Evolutionary conservation across 1,140 invertebrate species (phyloP), one percentile per base, ranked within the genome.

Genomic region (Panagrolaimus sp.): DNA sequence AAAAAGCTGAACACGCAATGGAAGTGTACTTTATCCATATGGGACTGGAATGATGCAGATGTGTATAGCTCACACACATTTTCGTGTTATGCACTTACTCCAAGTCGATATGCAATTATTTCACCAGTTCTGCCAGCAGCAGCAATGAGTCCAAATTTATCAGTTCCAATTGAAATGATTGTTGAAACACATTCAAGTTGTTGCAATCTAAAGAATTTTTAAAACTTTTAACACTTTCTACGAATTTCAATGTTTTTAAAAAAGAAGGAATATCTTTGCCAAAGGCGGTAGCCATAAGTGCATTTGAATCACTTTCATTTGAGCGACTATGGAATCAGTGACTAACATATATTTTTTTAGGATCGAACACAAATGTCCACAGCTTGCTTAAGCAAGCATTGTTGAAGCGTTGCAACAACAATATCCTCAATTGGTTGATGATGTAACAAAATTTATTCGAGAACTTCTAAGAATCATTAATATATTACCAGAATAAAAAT

Each of bases 401-500:
- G 63, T 79, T 25, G 69, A 48, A 11, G 31, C 51, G 23, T 46
- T 80, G 42, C 31, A 53, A 9, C 42, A 57, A 13, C 75, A 86
- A 73, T 88, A 90, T 27, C 89, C 90, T 0, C 89, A 90, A 80
- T 91, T 92, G 13, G 91, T 97, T 25, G 85, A 88, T 25, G 91
- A 96, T 78, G 92, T 96, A 0, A 90, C 92, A 83, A 85, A 90
- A 69, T 86, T 98, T 63, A 92, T 96, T 0, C 89, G 89, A 76
- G 94, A 98, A 85, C 85, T 98, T 68, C 87, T 92, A 42, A 86
- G 93, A 61, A 92, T n/a, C n/a, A n/a, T 97, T 47, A 95, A 92
- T 53, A 83, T 98, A 38, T 85, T 98, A 0, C 96, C 93, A 91
- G 94, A 98, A 84, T 95, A 98, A 85, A 86, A 96, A 38, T 98